A percentile compares a stretch with the other conserved stretches of the same genome.
phyloP scores from a whole-genome alignment of 2,113 vertebrate species.

The Hepsetus odoe region DNA sequence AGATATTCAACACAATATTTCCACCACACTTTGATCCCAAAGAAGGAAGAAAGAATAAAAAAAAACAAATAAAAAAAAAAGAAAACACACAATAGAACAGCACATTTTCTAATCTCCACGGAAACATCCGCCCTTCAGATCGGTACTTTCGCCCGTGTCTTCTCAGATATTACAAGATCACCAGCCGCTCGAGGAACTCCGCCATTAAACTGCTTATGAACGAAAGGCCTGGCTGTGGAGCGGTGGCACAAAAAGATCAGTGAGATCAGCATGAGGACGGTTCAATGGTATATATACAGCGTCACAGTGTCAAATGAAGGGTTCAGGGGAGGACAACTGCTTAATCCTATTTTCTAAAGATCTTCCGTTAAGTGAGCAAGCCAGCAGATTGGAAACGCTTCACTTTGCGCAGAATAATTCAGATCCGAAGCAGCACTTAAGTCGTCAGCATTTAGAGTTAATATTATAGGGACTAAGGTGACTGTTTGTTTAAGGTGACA shows the following conservation, averaged over 20 bases:
- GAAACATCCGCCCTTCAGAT: slow-evolving; percentile 10
- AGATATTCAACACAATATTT: slow-evolving; percentile 61
- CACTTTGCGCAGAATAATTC: background rate
- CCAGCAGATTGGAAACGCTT: background rate
- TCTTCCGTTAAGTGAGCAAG: background rate
- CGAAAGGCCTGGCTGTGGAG: background rate
- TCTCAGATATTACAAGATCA: background rate
- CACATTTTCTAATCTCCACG: slow-evolving; percentile 41
- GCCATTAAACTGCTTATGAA: slow-evolving; percentile 2
- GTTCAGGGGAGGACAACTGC: background rate
- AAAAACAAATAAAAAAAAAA: background rate
- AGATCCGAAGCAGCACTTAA: background rate
- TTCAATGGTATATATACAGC: slow-evolving; percentile 29
- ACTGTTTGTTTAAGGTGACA: background rate
- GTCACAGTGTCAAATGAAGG: slow-evolving; percentile 42
- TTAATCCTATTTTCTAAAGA: background rate
- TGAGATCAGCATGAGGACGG: slow-evolving; percentile 14
- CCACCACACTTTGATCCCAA: slow-evolving; percentile 29
- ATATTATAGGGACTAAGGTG: background rate
- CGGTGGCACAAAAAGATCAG: background rate
- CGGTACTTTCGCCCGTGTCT: background rate
- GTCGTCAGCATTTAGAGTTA: background rate
- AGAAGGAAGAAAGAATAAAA: background rate
- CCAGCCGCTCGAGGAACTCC: slow-evolving; percentile 23
- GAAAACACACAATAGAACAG: slow-evolving; percentile 22